Base-by-base conservation (phyloP, 2,113 vertebrate genomes). In the Anas platyrhynchos region DNA sequence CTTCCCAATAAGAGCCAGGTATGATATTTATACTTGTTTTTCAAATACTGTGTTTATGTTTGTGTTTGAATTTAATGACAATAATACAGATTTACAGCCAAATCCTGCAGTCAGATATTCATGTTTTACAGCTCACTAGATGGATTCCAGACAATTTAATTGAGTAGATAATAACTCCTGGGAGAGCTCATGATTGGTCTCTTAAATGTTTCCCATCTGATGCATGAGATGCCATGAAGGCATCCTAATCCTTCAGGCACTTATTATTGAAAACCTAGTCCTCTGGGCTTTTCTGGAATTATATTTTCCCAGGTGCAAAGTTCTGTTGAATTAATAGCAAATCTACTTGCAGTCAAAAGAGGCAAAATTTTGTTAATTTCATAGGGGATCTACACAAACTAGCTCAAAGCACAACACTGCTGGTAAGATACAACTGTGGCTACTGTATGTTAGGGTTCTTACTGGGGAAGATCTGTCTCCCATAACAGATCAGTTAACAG, bases 1-100 rank as follows among this genome's bases (percentile, higher is more conserved):
- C 97, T 99, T 99, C 89, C 99, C 99, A 54, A 96, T 98, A 89
- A 99, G 98, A 98, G 99, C 99, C 95, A 99, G 99, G 99, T 99
- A 98, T 85, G 94, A 63, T 73, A 76, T 17, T 65, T 83, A 29
- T 77, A 4, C n/a, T 89, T 95, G 10, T 58, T 95, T 92, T 91
- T 81, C 52, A 71, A 71, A 73, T 80, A 67, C 14, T 78, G 1
- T 41, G 55, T 91, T 93, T 59, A 56, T 61, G 11, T 83, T 91
- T 61, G 16, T 15, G 10, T 91, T 84, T 94, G n/a, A 65, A 72
- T 91, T 61, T 93, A 52, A 56, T 93, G 29, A 34, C 6, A 69
- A 13, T 46, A 73, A 71, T 88, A 58, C 20, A 78, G 43, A 75
- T 92, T 72, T 91, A 54, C 86, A 36, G 62, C 34, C 17, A 67